Conservation (phyloP, 2,113 vertebrate genomes). For the Amia ocellicauda region DNA sequence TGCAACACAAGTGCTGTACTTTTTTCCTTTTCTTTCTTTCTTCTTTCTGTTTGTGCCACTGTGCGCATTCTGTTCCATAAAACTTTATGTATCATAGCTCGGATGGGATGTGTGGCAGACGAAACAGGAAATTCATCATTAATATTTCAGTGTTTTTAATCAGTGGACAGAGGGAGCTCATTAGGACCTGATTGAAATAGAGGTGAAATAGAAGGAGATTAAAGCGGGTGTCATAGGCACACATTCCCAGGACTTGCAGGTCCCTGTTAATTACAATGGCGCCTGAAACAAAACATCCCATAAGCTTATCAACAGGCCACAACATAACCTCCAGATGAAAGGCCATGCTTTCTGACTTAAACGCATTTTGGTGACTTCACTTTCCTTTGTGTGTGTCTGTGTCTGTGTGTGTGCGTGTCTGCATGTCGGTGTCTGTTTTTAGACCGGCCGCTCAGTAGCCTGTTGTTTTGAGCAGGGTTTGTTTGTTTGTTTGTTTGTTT, state of each 20-base stretch:
- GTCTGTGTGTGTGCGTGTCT: neutral
- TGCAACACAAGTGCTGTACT: constrained; percentile 43
- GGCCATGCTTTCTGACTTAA: neutral
- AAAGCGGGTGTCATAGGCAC: constrained; percentile 48
- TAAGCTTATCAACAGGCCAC: neutral
- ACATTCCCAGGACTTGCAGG: neutral
- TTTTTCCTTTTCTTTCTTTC: constrained; percentile 21
- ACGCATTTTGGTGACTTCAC: neutral
- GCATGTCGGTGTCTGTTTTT: too few species aligned
- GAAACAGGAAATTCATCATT: constrained; percentile 71
- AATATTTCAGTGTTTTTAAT: constrained; percentile 66
- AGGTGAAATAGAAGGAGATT: constrained; percentile 45
- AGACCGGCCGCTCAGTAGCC: neutral
- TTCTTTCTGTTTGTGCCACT: constrained; percentile 38
- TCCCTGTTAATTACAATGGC: neutral
- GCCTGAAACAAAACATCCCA: neutral
- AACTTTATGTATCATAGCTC: constrained; percentile 36
- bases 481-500: too few species aligned
- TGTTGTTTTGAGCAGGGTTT: neutral
- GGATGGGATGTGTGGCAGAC: constrained; percentile 62
- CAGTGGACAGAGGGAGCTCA: constrained; percentile 54
- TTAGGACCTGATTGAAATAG: constrained; percentile 52
- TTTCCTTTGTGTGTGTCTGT: neutral
- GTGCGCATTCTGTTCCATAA: constrained; percentile 30
- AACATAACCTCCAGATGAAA: neutral